A percentile compares a stretch with the other conserved stretches of the same genome.
These are phyloP conservation scores for Periophthalmus magnuspinnatus DNA, from an alignment of 2,797 vertebrate genomes.

Conservation along the genomic window DNA sequence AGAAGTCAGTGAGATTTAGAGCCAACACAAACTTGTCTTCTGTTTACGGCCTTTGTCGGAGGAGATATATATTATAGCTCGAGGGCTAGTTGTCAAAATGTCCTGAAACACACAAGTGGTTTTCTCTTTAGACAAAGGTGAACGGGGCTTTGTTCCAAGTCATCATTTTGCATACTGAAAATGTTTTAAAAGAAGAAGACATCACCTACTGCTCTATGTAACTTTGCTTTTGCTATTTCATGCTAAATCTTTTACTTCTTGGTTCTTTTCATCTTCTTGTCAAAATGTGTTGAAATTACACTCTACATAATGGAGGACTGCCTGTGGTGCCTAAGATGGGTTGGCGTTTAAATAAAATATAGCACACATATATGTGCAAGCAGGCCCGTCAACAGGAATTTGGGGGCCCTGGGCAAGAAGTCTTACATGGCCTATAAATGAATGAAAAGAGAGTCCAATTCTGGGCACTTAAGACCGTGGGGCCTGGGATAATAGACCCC, in stretches of 20 bases:
- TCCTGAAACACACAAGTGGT: not conserved
- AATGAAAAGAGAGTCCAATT: too few relatives aligned
- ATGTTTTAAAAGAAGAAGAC: not conserved
- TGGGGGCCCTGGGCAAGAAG: too few relatives aligned
- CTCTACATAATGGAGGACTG: not conserved
- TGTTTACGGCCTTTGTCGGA: not conserved
- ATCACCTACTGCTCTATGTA: not conserved
- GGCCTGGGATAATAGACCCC: too few relatives aligned
- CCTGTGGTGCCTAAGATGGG: not conserved
- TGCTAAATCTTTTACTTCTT: not conserved
- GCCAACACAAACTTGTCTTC: constrained; percentile 8
- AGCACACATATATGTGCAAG: too few relatives aligned
- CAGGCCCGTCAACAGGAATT: too few relatives aligned
- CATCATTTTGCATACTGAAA: not conserved
- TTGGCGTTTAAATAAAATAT: not conserved
- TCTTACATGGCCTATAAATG: too few relatives aligned
- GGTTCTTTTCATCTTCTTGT: not conserved
- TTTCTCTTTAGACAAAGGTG: constrained; percentile 1
- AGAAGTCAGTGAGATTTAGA: not conserved
- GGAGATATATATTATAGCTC: not conserved
- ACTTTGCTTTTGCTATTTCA: not conserved
- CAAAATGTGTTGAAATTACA: not conserved
- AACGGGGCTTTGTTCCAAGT: not conserved
- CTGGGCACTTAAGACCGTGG: too few relatives aligned
- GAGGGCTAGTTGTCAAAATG: not conserved